Evolutionary conservation across 1,140 invertebrate species (phyloP).

Genomic region (Asobara japonica): DNA sequence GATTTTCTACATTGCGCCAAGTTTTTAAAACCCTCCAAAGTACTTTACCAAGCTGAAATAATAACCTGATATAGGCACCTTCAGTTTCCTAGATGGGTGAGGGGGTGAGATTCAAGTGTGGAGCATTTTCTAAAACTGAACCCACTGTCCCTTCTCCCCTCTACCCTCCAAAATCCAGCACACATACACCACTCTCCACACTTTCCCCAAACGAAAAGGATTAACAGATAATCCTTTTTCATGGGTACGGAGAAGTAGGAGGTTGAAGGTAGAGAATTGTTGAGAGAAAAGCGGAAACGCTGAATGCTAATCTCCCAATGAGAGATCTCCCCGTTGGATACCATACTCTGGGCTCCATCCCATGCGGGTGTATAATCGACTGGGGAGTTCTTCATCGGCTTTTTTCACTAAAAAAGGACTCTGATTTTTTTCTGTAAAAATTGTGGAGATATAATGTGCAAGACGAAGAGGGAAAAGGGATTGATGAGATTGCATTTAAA

Average conservation of each 20-base stretch:
- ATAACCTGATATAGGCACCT: constrained; percentile 55
- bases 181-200: constrained; percentile 39
- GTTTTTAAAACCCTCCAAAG: constrained; percentile 41
- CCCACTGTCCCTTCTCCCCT: neutral
- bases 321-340: constrained; percentile 56
- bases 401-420: neutral
- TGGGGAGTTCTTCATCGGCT: constrained; percentile 11
- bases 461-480: neutral
- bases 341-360: constrained; percentile 16
- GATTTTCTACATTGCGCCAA: constrained; percentile 24
- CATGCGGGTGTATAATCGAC: constrained; percentile 13
- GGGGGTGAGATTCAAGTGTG: constrained; percentile 40
- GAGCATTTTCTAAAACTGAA: constrained; percentile 2
- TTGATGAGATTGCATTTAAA: constrained; percentile 10
- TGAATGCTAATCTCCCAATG: constrained; percentile 67
- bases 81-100: neutral
- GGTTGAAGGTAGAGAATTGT: constrained; percentile 52
- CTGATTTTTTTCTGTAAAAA: neutral
- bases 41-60: constrained; percentile 51
- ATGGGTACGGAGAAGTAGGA: constrained; percentile 33
- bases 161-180: constrained; percentile 43
- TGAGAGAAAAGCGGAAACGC: constrained; percentile 66
- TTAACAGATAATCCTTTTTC: constrained; percentile 65
- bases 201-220: constrained; percentile 39
- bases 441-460: neutral